Evolutionary conservation across 1,140 invertebrate genomes (phyloP).

Genomic region (Papilio xuthus): DNA sequence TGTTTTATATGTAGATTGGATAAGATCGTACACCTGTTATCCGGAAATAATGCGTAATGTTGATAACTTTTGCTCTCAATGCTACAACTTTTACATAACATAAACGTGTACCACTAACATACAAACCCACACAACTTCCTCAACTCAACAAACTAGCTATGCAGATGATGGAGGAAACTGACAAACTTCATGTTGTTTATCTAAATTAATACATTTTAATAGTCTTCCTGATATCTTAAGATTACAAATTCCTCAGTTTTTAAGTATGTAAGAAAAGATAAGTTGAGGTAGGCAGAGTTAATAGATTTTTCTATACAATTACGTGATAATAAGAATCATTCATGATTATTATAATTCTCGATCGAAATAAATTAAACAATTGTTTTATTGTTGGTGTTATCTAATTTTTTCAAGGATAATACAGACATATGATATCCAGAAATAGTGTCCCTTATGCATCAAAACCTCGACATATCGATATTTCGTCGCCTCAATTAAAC

Average conservation of each 20-base stretch:
- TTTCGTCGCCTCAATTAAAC: slow-evolving; percentile 28
- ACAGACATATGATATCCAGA: background rate
- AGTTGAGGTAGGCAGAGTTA: background rate
- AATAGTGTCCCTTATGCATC: background rate
- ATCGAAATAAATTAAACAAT: background rate
- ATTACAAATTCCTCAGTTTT: background rate
- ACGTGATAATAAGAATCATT: no score
- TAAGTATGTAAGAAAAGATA: background rate
- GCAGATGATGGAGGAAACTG: slow-evolving; percentile 14
- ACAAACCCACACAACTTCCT: slow-evolving; percentile 19
- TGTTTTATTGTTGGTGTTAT: background rate
- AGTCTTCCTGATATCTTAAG: background rate
- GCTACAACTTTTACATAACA: background rate
- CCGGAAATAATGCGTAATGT: background rate
- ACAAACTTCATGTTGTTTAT: background rate
- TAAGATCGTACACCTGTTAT: background rate
- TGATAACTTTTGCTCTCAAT: background rate
- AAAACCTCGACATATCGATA: background rate
- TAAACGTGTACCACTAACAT: slow-evolving; percentile 1
- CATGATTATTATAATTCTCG: background rate
- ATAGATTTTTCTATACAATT: background rate
- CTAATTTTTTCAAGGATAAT: no score
- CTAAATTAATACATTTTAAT: background rate
- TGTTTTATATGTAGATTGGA: background rate
- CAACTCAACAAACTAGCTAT: background rate